Percentiles rank a stretch among this genome's conserved stretches.
phyloP scores from a whole-genome alignment of 1,140 invertebrate genomes.

The Brachystomella parvula region DNA sequence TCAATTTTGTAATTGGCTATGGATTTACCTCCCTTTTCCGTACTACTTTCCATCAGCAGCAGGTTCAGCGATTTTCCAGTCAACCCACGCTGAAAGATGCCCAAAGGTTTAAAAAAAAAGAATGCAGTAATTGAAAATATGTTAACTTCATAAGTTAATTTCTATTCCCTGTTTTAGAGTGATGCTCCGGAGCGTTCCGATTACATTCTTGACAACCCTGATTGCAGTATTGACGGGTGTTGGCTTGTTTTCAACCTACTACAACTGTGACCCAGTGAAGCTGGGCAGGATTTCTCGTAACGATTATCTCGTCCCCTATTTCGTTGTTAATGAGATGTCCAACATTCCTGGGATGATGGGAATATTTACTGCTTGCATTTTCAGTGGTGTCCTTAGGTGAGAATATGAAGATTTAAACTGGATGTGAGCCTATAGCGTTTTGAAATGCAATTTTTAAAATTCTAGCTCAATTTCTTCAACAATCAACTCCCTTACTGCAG shows the following conservation, averaged over 20 bases:
- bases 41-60: conserved; percentile 18
- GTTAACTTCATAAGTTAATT: background rate
- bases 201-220: conserved; percentile 23
- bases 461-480: conserved; percentile 46
- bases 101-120: conserved; percentile 7
- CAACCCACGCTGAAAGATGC: conserved; percentile 16
- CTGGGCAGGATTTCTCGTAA: conserved; percentile 17
- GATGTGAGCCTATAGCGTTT: background rate
- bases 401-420: background rate
- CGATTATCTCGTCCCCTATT: conserved; percentile 33
- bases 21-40: conserved; percentile 10
- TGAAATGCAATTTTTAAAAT: background rate
- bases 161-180: conserved; percentile 31
- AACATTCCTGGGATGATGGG: conserved; percentile 29
- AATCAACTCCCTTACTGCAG: conserved; percentile 45
- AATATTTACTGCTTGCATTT: conserved; percentile 29
- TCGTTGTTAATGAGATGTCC: conserved; percentile 23
- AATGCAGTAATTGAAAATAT: background rate
- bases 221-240: conserved; percentile 38
- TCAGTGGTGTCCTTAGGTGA: conserved; percentile 29
- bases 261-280: conserved; percentile 41
- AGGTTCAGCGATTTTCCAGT: conserved; percentile 30
- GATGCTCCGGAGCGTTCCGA: conserved; percentile 23
- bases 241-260: conserved; percentile 41
- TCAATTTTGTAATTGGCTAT: conserved; percentile 22